A percentile compares a stretch with the other conserved stretches of the same genome.
Evolutionary conservation across 2,888 invertebrate species (phyloP).

Genomic region (Bembecia ichneumoniformis): DNA sequence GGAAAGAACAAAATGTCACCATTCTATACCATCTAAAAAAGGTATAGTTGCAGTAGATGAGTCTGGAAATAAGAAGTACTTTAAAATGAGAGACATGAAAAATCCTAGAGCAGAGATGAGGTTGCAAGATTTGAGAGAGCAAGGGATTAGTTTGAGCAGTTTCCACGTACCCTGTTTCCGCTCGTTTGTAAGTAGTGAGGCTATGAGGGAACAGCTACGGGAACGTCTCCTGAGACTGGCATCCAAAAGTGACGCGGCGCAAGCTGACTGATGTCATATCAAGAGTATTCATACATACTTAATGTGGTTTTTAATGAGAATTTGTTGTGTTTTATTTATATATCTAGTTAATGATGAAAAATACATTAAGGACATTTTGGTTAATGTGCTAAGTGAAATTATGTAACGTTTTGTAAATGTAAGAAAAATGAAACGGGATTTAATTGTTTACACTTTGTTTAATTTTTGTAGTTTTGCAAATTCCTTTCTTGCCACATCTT

Average conservation of each 20-base stretch:
- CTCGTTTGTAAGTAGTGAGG: slow-evolving; percentile 47
- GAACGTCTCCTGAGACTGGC: slow-evolving; percentile 15
- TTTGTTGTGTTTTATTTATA: slow-evolving; percentile 19
- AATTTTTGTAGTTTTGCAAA: background rate
- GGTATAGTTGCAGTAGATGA: slow-evolving; percentile 44
- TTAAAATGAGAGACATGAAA: slow-evolving; percentile 26
- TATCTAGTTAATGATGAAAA: background rate
- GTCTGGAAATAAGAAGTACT: slow-evolving; percentile 45
- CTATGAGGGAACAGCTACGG: slow-evolving; percentile 35
- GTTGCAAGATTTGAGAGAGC: slow-evolving; percentile 24
- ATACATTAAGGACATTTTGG: slow-evolving; percentile 31
- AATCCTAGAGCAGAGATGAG: slow-evolving; percentile 41
- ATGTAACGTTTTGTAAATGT: slow-evolving; percentile 43
- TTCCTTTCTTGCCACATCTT: background rate
- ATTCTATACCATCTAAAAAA: slow-evolving; percentile 41
- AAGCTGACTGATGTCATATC: slow-evolving; percentile 1
- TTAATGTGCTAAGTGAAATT: slow-evolving; percentile 47
- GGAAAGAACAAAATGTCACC: slow-evolving; percentile 36
- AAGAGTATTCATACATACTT: slow-evolving; percentile 7
- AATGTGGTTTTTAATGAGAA: slow-evolving; percentile 22
- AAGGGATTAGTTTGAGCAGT: slow-evolving; percentile 51
- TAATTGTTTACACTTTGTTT: slow-evolving; percentile 6
- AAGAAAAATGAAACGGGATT: slow-evolving; percentile 24
- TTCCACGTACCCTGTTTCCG: slow-evolving; percentile 57
- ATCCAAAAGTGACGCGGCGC: background rate